These are phyloP conservation scores for Tyrophagus putrescentiae DNA, from an alignment of 1,140 invertebrate genomes.

Conservation along the genomic window DNA sequence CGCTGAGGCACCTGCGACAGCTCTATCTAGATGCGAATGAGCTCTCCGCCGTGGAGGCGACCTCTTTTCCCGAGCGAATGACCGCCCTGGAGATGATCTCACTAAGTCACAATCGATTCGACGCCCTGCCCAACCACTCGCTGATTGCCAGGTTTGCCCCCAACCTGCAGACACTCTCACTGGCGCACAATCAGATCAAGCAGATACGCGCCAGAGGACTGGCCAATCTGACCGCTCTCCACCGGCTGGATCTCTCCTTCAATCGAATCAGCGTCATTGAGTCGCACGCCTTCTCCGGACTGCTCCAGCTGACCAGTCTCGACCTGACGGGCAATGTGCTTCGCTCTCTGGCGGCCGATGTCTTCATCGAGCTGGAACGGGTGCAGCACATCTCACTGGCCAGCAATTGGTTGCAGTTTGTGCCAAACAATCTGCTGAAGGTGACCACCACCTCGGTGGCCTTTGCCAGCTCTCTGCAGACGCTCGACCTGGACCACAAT, in stretches of 20 bases:
- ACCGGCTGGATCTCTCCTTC: conserved; percentile 41
- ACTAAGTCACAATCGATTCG: conserved; percentile 52
- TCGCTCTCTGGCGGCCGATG: conserved; percentile 59
- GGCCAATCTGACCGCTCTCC: conserved; percentile 22
- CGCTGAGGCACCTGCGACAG: conserved; percentile 47
- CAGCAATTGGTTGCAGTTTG: conserved; percentile 59
- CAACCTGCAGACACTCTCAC: conserved; percentile 43
- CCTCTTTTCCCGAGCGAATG: conserved; percentile 37
- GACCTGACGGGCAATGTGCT: conserved; percentile 59
- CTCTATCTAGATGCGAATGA: conserved; percentile 55
- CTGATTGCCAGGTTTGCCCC: conserved; percentile 50
- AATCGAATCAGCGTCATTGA: conserved; percentile 54
- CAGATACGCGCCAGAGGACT: conserved; percentile 25
- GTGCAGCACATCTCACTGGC: conserved; percentile 55
- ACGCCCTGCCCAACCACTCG: conserved; percentile 51
- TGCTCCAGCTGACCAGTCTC: conserved; percentile 53
- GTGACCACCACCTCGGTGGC: conserved; percentile 31
- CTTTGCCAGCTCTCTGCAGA: conserved; percentile 39
- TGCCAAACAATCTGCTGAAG: conserved; percentile 56
- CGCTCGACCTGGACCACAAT: conserved; percentile 65
- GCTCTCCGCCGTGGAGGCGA: conserved; percentile 40
- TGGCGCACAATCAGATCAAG: conserved; percentile 29
- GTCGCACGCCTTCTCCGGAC: conserved; percentile 48
- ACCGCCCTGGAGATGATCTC: conserved; percentile 53
- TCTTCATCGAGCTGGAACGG: conserved; percentile 48